Conservation (phyloP, 2,797 vertebrate species). For the Chelidonichthys spinosus region DNA sequence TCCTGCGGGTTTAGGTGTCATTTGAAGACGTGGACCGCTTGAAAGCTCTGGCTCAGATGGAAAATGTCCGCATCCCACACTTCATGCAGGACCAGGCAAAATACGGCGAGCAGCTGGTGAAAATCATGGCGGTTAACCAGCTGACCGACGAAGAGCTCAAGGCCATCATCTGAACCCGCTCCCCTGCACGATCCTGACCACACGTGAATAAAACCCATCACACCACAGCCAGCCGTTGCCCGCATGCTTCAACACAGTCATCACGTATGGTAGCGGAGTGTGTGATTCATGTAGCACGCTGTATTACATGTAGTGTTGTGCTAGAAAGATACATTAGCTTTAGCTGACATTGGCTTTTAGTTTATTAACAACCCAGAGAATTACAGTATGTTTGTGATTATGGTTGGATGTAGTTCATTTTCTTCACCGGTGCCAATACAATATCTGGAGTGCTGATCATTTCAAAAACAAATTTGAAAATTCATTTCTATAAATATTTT, state of each 20-base stretch:
- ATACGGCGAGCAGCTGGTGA: conserved; percentile 90
- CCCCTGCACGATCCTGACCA: not conserved
- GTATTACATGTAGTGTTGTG: conserved; percentile 29
- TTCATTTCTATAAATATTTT: not conserved
- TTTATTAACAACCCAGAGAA: not conserved
- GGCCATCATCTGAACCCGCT: conserved; percentile 65
- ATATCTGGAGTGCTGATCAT: not conserved
- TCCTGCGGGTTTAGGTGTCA: conserved; percentile 84
- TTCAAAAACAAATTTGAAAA: not conserved
- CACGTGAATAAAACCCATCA: not conserved
- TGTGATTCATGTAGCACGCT: conserved; percentile 25
- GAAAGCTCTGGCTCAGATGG: conserved; percentile 85
- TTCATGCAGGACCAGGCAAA: conserved; percentile 90
- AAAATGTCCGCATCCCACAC: conserved; percentile 91
- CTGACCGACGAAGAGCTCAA: conserved; percentile 90
- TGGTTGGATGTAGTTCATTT: not conserved
- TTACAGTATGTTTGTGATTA: conserved; percentile 3
- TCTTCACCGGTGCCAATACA: conserved; percentile 43
- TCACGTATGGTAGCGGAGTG: conserved; percentile 10
- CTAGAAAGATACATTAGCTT: not conserved
- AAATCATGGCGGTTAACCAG: conserved; percentile 93
- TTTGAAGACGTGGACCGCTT: conserved; percentile 93
- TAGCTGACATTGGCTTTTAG: not conserved
- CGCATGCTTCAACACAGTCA: conserved; percentile 21
- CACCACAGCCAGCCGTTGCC: conserved; percentile 20